Conservation (phyloP, 2,113 vertebrate genomes). For the Pseudorectes ferrugineus region DNA sequence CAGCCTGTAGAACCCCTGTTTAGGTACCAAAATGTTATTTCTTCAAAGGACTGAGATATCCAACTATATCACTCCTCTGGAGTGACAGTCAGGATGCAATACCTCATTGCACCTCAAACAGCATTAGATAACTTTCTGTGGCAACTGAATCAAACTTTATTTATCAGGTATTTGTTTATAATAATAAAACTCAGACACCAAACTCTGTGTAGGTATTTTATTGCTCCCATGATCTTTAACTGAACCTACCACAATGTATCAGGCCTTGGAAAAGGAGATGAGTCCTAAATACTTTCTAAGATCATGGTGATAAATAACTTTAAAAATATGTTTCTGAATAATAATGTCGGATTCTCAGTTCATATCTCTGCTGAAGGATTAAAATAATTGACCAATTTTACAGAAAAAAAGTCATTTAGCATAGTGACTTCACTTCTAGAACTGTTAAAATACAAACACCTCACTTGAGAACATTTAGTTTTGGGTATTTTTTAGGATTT, state of each 20-base stretch:
- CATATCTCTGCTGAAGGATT: background rate
- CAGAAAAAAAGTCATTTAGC: background rate
- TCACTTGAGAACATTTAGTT: background rate
- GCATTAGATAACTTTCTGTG: background rate
- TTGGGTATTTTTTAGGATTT: background rate
- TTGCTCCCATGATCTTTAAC: background rate
- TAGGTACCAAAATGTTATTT: background rate
- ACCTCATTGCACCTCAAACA: background rate
- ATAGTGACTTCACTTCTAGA: background rate
- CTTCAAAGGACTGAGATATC: background rate
- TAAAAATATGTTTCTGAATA: background rate
- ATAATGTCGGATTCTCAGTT: background rate
- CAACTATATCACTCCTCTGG: background rate
- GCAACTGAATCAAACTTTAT: background rate
- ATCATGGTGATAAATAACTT: background rate
- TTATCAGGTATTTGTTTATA: background rate
- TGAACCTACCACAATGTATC: background rate
- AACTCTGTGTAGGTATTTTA: background rate
- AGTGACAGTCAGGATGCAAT: background rate
- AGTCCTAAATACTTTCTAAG: background rate
- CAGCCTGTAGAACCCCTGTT: background rate
- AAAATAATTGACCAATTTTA: background rate
- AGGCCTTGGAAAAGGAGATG: background rate
- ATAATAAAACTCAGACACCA: background rate
- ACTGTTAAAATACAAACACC: background rate